Evolutionary conservation across 2,888 invertebrate genomes (phyloP).

Genomic region (Metacarcinus magister): DNA sequence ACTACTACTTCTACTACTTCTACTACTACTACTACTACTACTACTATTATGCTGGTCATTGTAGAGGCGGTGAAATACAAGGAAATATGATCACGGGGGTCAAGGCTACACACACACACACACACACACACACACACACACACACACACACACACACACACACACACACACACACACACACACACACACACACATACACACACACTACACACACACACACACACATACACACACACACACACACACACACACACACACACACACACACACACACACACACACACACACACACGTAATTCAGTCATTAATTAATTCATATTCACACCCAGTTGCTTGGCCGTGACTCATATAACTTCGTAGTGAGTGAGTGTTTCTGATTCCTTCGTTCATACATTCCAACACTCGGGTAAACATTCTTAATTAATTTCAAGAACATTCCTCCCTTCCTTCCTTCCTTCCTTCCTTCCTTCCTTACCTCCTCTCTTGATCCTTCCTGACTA

Average conservation of each 20-base stretch:
- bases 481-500: no score
- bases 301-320: neutral
- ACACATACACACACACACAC: neutral
- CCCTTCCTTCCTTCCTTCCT: neutral
- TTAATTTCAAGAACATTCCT: neutral
- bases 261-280: constrained; percentile 26
- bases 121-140: no score
- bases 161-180: no score
- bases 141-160: no score
- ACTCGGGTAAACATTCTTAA: neutral
- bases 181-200: no score
- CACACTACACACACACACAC: no score
- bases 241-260: constrained; percentile 19
- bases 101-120: no score
- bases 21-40: constrained; percentile 1
- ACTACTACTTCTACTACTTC: constrained; percentile 41
- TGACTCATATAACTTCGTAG: no score
- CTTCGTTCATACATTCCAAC: neutral
- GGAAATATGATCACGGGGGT: neutral
- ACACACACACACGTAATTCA: neutral
- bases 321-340: neutral
- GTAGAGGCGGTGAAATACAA: neutral
- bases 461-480: neutral
- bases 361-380: neutral
- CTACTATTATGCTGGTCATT: neutral